phyloP scores from a whole-genome alignment of 2,888 invertebrate genomes.

The Hirtodrosophila alboralis region DNA sequence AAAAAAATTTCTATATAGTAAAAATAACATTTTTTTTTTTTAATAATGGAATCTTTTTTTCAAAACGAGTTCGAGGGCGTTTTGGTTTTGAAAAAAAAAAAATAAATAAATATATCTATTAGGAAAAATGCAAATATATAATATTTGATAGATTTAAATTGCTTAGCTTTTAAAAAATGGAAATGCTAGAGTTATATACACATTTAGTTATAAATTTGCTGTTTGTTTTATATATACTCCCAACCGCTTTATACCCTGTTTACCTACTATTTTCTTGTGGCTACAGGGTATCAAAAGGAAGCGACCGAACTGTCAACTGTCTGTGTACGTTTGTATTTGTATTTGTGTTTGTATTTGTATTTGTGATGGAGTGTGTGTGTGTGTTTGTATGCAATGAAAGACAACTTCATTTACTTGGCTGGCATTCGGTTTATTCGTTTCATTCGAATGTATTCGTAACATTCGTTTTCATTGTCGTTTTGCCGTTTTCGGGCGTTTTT shows the following conservation, averaged over 20 bases:
- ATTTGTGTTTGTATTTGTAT: conserved; percentile 10
- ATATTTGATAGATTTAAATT: too few relatives aligned
- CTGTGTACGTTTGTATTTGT: conserved; percentile 10
- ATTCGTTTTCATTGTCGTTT: conserved; percentile 56
- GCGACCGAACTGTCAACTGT: conserved; percentile 25
- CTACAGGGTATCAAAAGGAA: conserved; percentile 6
- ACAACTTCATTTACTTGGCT: conserved; percentile 64
- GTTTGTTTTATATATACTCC: too few relatives aligned
- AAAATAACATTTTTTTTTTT: too few relatives aligned
- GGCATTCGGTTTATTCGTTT: conserved; percentile 48
- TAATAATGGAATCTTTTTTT: too few relatives aligned
- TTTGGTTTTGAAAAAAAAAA: too few relatives aligned
- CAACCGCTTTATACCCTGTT: background rate
- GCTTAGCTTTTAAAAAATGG: too few relatives aligned
- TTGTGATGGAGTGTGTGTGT: conserved; percentile 9
- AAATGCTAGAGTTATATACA: too few relatives aligned
- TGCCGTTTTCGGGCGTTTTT: conserved; percentile 35
- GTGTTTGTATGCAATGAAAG: conserved; percentile 34
- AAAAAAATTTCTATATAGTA: too few relatives aligned
- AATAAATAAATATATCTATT: too few relatives aligned
- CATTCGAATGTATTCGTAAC: conserved; percentile 47
- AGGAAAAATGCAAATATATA: too few relatives aligned
- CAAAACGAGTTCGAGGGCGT: too few relatives aligned
- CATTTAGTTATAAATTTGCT: too few relatives aligned
- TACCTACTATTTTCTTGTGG: background rate